Conservation (phyloP, 2,888 invertebrate species). For the Netelia inedita region DNA sequence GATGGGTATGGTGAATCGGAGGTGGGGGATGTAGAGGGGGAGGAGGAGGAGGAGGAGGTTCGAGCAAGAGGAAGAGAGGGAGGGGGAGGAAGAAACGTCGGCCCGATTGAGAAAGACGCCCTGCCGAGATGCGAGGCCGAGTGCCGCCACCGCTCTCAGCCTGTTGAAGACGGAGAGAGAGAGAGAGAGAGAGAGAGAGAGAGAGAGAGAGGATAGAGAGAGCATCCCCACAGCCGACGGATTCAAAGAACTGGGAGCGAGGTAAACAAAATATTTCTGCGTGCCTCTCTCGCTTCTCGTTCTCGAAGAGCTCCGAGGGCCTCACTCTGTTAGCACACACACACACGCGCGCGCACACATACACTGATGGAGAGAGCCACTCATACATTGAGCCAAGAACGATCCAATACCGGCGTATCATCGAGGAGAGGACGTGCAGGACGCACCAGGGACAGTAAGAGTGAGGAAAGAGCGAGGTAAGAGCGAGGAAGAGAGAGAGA, state of each 20-base stretch:
- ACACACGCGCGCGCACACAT: not conserved
- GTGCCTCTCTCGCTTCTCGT: slow-evolving; percentile 63
- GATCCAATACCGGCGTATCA: not conserved
- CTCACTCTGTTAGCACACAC: slow-evolving; percentile 16
- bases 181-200: slow-evolving; percentile 37
- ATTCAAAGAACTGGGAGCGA: slow-evolving; percentile 84
- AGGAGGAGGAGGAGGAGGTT: slow-evolving; percentile 16
- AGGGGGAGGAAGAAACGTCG: slow-evolving; percentile 67
- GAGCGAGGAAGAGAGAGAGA: slow-evolving; percentile 51
- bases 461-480: not conserved
- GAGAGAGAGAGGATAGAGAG: slow-evolving; percentile 21
- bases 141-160: slow-evolving; percentile 67
- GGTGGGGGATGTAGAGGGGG: not conserved
- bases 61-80: slow-evolving; percentile 31
- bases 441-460: not conserved
- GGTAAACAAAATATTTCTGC: slow-evolving; percentile 84
- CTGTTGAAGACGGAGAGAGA: slow-evolving; percentile 32
- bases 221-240: slow-evolving; percentile 74
- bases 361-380: not conserved
- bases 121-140: slow-evolving; percentile 74
- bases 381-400: not conserved
- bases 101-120: slow-evolving; percentile 76
- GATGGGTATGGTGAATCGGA: slow-evolving; percentile 31
- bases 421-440: not conserved
- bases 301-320: slow-evolving; percentile 24